Evolutionary conservation across 2,888 invertebrate species (phyloP), one percentile per base, ranked within the genome.

Genomic region (Vannuccia rotundouncinata): DNA sequence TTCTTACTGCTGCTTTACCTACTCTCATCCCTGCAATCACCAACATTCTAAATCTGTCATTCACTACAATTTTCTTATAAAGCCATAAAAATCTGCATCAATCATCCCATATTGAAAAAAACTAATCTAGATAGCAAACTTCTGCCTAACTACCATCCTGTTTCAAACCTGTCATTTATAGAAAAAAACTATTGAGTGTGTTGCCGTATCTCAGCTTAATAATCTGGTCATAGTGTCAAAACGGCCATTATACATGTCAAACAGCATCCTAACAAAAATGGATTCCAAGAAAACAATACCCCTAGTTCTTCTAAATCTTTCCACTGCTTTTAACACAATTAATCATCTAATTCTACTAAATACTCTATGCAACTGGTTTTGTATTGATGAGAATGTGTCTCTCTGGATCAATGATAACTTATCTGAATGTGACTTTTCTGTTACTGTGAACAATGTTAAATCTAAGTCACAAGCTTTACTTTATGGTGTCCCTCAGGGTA

Each of bases 121-220:
- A 5, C 66, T 22, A 66, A 66, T 66, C 66, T 66, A n/a, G 66
- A 66, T 66, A 66, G 25, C 25, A 66, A 66, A 66, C 66, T 66
- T 66, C 10, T 66, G 66, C 25, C 66, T 66, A 66, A 66, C 25
- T 66, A 66, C 2, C 25, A 27, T 22, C 10, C 66, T 66, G 66
- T 66, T 66, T 66, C 22, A n/a, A 66, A 66, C 66, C 66, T 66
- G 66, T 66, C 66, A 66, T 66, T 66, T 66, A 66, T 66, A 5
- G 66, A 27, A 2, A 66, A n/a, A 66, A 66, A 66, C 25, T 66
- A 66, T 66, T 66, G 66, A 66, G 66, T 27, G 5, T 66, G 66
- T 66, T 2, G 66, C 66, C 25, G 22, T 66, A 27, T 66, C 66
- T 22, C 66, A 66, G 66, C 66, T 66, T 22, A 5, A 66, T 66